Evolutionary conservation across 2,888 invertebrate genomes (phyloP).

Genomic region (Vandiemenella viatica): DNA sequence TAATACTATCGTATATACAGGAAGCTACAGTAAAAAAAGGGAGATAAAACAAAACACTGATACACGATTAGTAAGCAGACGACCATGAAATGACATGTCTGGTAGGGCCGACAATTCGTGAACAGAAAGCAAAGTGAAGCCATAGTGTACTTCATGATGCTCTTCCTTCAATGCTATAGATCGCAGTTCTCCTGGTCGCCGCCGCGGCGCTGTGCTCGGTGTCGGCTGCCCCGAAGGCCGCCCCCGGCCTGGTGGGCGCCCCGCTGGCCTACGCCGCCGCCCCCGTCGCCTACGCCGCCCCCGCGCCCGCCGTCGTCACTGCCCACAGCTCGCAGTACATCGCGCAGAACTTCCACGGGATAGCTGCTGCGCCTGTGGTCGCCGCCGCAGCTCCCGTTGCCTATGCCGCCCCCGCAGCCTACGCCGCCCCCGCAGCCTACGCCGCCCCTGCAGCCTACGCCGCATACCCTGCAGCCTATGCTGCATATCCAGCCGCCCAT

Average conservation of each 20-base stretch:
- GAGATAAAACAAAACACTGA: too few relatives aligned
- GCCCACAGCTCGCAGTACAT: slow-evolving; percentile 49
- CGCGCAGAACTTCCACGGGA: slow-evolving; percentile 43
- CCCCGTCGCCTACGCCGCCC: slow-evolving; percentile 5
- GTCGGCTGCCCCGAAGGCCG: neutral
- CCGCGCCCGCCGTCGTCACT: slow-evolving; percentile 25
- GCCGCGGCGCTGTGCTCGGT: neutral
- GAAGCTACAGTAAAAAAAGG: too few relatives aligned
- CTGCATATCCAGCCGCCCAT: too few relatives aligned
- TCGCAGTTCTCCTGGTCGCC: too few relatives aligned
- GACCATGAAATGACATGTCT: too few relatives aligned
- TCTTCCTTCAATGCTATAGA: too few relatives aligned
- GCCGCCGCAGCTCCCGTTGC: slow-evolving; percentile 29
- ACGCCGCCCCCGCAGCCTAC: slow-evolving; percentile 3
- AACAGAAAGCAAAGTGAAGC: too few relatives aligned
- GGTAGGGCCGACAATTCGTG: too few relatives aligned
- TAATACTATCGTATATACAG: too few relatives aligned
- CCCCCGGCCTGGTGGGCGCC: slow-evolving; percentile 2
- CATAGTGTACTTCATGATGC: too few relatives aligned
- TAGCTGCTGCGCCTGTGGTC: slow-evolving; percentile 35
- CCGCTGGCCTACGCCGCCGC: slow-evolving; percentile 6
- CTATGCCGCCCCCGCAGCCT: slow-evolving; percentile 17
- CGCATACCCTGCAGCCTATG: slow-evolving; percentile 29
- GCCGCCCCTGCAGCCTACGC: slow-evolving; percentile 12
- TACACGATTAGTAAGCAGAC: too few relatives aligned